Percentiles rank a stretch among this genome's conserved stretches.
Evolutionary conservation across 2,888 invertebrate genomes (phyloP).

Genomic region (Sphaeridia pumilis): DNA sequence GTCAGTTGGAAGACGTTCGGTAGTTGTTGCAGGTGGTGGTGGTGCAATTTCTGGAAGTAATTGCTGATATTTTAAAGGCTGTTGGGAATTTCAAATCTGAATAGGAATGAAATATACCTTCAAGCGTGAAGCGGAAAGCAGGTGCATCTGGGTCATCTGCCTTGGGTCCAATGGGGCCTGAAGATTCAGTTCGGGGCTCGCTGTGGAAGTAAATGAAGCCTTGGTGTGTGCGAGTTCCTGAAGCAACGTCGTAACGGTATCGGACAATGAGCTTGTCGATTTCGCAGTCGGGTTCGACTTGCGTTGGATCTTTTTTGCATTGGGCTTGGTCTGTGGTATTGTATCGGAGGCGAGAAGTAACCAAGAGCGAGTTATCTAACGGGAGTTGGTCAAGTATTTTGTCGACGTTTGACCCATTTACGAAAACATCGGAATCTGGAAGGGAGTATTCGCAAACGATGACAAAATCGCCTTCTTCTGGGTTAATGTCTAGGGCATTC

Average conservation of each 20-base stretch:
- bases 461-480: conserved; percentile 9
- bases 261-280: not conserved
- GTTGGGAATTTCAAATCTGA: not conserved
- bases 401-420: conserved; percentile 5
- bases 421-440: not conserved
- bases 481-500: not conserved
- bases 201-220: not conserved
- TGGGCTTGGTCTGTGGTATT: not conserved
- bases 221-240: not conserved
- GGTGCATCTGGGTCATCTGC: not conserved
- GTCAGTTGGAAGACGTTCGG: not conserved
- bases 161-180: too few relatives aligned
- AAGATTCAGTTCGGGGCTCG: not conserved
- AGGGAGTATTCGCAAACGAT: conserved; percentile 11
- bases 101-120: not conserved
- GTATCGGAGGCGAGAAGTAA: conserved; percentile 1
- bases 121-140: not conserved
- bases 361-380: conserved; percentile 2
- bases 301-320: not conserved
- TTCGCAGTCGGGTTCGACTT: not conserved
- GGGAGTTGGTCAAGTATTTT: conserved; percentile 5
- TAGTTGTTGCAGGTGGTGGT: not conserved
- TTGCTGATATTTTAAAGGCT: not conserved
- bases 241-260: not conserved
- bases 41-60: not conserved